Evolutionary conservation across 2,797 vertebrate species (phyloP).

Genomic region (Molothrus aeneus): DNA sequence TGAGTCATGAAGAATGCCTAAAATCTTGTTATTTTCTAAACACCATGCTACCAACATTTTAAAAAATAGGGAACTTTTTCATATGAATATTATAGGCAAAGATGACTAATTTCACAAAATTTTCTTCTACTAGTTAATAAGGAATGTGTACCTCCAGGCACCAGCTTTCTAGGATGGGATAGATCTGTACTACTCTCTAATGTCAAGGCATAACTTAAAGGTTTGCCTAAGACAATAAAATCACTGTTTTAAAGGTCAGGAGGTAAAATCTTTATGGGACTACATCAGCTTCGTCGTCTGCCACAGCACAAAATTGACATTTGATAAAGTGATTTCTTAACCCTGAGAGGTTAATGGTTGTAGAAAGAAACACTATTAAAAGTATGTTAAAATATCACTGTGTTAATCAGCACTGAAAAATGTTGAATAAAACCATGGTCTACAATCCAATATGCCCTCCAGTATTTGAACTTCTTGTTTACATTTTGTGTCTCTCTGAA

Average conservation of each 20-base stretch:
- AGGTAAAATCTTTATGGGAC: not conserved
- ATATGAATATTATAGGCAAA: not conserved
- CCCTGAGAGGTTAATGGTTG: not conserved
- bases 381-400: not conserved
- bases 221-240: not conserved
- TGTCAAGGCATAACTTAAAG: not conserved
- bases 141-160: not conserved
- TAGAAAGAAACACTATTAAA: not conserved
- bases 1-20: not conserved
- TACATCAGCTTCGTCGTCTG: not conserved
- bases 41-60: rapidly evolving
- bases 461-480: constrained; percentile 4
- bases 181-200: not conserved
- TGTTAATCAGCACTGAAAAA: not conserved
- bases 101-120: not conserved
- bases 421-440: not conserved
- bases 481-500: not conserved
- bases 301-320: not conserved
- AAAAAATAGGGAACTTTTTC: not conserved
- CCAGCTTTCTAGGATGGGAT: not conserved
- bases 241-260: not conserved
- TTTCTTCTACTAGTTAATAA: not conserved
- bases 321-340: not conserved
- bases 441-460: not conserved
- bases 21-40: not conserved